Percentiles rank a stretch among this genome's conserved stretches.
Conservation (phyloP, 2,888 invertebrate species). For the Baccha elongata region DNA sequence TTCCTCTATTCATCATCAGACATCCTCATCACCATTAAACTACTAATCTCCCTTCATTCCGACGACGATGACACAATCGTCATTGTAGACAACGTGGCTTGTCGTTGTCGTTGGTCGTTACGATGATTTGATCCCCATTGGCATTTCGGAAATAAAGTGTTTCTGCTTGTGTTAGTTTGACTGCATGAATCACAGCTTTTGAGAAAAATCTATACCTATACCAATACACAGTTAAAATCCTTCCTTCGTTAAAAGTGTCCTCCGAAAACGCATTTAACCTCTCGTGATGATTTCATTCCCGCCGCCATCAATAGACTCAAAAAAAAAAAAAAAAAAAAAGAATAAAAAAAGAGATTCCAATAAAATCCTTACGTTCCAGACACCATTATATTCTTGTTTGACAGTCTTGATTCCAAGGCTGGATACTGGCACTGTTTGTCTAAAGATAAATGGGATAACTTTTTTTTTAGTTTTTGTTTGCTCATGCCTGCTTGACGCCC, state of each 20-base stretch:
- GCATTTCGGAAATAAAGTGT: slow-evolving; percentile 8
- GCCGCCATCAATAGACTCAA: neutral
- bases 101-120: slow-evolving; percentile 14
- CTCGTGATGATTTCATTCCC: slow-evolving; percentile 47
- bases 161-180: slow-evolving; percentile 28
- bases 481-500: slow-evolving; percentile 45
- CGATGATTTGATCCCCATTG: slow-evolving; percentile 31
- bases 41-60: slow-evolving; percentile 30
- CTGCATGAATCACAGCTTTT: slow-evolving; percentile 43
- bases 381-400: slow-evolving; percentile 51
- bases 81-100: neutral
- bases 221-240: neutral
- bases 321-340: slow-evolving; percentile 6
- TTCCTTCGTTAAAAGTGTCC: slow-evolving; percentile 10
- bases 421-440: slow-evolving; percentile 5
- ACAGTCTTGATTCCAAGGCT: slow-evolving; percentile 37
- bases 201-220: neutral
- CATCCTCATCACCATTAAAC: slow-evolving; percentile 32
- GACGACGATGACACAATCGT: neutral
- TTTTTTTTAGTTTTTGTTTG: slow-evolving; percentile 27
- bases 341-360: neutral
- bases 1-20: neutral
- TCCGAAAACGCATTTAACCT: neutral
- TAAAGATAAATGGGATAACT: slow-evolving; percentile 1
- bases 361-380: slow-evolving; percentile 51